These are phyloP conservation scores for Riparia riparia DNA, from an alignment of 2,113 vertebrate species.

Conservation along the genomic window DNA sequence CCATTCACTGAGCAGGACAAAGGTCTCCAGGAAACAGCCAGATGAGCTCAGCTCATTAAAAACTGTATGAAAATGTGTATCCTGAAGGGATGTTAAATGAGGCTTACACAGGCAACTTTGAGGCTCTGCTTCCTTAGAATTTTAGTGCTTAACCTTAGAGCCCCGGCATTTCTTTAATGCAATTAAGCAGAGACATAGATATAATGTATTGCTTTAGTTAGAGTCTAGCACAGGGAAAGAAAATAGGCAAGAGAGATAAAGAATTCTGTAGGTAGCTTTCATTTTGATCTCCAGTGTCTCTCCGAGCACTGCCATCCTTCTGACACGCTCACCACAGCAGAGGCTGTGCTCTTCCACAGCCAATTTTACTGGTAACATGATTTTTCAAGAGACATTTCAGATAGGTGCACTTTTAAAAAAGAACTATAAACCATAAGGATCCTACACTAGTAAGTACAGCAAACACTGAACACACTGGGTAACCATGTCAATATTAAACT, in stretches of 20 bases:
- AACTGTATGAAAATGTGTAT: slow-evolving; percentile 33
- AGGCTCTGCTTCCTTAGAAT: slow-evolving; percentile 44
- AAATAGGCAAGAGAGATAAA: slow-evolving; percentile 10
- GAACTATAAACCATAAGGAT: background rate
- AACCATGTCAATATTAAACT: background rate
- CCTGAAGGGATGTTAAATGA: slow-evolving; percentile 61
- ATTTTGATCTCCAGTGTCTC: background rate
- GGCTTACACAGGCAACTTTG: slow-evolving; percentile 20
- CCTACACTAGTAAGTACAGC: background rate
- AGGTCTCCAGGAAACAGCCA: slow-evolving; percentile 33
- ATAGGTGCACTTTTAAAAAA: background rate
- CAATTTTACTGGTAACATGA: background rate
- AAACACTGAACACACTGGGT: background rate
- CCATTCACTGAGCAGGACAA: slow-evolving; percentile 15
- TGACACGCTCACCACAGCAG: background rate
- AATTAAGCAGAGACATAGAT: slow-evolving; percentile 6
- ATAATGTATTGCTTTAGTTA: background rate
- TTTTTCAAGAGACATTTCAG: background rate
- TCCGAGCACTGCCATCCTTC: background rate
- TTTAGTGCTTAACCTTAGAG: slow-evolving; percentile 41
- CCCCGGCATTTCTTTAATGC: slow-evolving; percentile 21
- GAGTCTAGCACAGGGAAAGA: background rate
- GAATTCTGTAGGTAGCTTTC: slow-evolving; percentile 20
- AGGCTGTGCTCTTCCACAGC: background rate
- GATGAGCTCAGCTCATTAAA: slow-evolving; percentile 59